Evolutionary conservation across 2,797 vertebrate genomes (phyloP).

Genomic region (Perdix hodgsoniae): DNA sequence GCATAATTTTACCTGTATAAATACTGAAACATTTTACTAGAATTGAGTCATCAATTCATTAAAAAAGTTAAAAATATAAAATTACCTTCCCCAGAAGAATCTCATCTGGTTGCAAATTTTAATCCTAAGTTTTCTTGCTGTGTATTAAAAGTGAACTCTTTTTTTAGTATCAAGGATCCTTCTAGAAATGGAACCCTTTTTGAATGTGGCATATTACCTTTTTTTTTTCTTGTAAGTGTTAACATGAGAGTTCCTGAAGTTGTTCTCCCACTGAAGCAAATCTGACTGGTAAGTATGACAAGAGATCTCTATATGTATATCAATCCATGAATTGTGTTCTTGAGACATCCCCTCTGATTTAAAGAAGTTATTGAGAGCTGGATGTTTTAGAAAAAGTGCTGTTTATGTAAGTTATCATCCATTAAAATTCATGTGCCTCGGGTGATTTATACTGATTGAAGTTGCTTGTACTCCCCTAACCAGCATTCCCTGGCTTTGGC

Average conservation of each 20-base stretch:
- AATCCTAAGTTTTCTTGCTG: neutral
- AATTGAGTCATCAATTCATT: neutral
- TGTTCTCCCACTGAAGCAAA: neutral
- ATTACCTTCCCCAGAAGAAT: neutral
- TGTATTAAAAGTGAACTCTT: neutral
- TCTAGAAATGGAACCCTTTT: neutral
- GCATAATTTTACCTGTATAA: neutral
- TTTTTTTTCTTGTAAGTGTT: neutral
- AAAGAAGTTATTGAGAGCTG: neutral
- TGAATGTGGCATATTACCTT: neutral
- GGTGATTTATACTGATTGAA: neutral
- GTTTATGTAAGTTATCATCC: neutral
- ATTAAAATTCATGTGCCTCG: neutral
- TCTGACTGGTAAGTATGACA: neutral
- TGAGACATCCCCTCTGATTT: neutral
- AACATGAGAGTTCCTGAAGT: neutral
- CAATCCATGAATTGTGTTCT: neutral
- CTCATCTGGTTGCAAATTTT: neutral
- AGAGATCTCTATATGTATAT: neutral
- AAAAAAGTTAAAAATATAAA: neutral
- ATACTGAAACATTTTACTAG: neutral
- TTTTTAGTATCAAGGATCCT: neutral
- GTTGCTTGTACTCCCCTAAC: neutral
- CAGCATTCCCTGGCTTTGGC: neutral
- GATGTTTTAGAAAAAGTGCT: neutral